Evolutionary conservation across 2,888 invertebrate genomes (phyloP), one percentile per base, ranked within the genome.

Genomic region (Lasioglossum zephyrum): DNA sequence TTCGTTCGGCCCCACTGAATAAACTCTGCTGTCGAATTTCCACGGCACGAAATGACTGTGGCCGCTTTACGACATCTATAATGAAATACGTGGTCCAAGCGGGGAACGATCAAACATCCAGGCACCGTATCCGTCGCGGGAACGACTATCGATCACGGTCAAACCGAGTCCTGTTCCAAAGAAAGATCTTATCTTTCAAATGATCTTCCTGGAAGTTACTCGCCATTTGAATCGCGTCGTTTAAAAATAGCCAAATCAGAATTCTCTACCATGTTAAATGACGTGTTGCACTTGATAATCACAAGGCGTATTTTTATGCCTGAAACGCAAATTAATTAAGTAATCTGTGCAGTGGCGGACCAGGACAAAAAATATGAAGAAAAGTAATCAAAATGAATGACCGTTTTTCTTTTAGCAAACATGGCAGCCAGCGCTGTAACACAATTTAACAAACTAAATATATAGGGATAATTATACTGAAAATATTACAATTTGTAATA

Each of bases 221-320:
- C 57, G 41, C n/a, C 76, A 81, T 76, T 72, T 76, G 77, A 72
- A 47, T 75, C 57, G n/a, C n/a, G 16, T 16, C 60, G 31, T 16
- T 9, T 57, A n/a, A 57, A 53, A 53, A 22, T 53, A 49, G 49
- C 6, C 47, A 1, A 1, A 47, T 47, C 16, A 16, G 4, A 47
- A 47, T 47, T 16, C 4, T 16, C 47, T 13, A 16, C 44, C 11
- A 13, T 44, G 44, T 13, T 13, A 3, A 44, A 13, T 13, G 13
- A 44, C 44, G 44, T 13, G 44, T 13, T 44, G 13, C 11, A 44
- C 44, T 44, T 44, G 44, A 44, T 44, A 44, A 11, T 4, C 3
- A 4, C 13, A 44, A 44, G 13, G 44, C 44, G 1, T 13, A 13
- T 44, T 44, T 44, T 13, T 44, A 44, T 13, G 0, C 13, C 4